phyloP scores from a whole-genome alignment of 1,140 invertebrate genomes.

The Polyergus mexicanus region DNA sequence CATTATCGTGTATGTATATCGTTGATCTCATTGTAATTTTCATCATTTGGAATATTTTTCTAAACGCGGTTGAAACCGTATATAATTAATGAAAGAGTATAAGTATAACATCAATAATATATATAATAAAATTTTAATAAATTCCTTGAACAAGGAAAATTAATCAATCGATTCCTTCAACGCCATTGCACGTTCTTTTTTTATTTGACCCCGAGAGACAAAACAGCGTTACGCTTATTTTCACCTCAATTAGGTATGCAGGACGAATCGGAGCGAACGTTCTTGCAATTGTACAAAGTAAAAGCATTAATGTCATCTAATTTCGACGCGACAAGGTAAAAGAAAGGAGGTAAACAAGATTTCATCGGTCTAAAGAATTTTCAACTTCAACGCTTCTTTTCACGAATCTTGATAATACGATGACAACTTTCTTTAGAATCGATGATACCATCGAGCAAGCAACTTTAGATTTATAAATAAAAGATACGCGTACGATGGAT shows the following conservation, averaged over 20 bases:
- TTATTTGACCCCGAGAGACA: constrained; percentile 19
- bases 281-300: constrained; percentile 36
- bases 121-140: constrained; percentile 1
- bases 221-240: constrained; percentile 49
- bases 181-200: constrained; percentile 32
- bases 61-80: background rate
- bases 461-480: background rate
- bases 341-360: constrained; percentile 33
- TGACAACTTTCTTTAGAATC: background rate
- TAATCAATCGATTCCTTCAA: background rate
- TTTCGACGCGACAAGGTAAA: constrained; percentile 45
- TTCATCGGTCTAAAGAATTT: constrained; percentile 19
- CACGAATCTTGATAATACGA: background rate
- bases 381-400: constrained; percentile 16
- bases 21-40: too few species aligned
- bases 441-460: background rate
- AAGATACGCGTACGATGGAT: background rate
- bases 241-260: constrained; percentile 52
- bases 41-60: background rate
- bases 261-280: constrained; percentile 26
- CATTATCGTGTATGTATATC: background rate
- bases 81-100: background rate
- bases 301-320: constrained; percentile 59
- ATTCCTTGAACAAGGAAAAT: background rate
- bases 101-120: background rate